Evolutionary conservation across 1,140 invertebrate species (phyloP), one percentile per base, ranked within the genome.

Genomic region (Hycleus phaleratus): DNA sequence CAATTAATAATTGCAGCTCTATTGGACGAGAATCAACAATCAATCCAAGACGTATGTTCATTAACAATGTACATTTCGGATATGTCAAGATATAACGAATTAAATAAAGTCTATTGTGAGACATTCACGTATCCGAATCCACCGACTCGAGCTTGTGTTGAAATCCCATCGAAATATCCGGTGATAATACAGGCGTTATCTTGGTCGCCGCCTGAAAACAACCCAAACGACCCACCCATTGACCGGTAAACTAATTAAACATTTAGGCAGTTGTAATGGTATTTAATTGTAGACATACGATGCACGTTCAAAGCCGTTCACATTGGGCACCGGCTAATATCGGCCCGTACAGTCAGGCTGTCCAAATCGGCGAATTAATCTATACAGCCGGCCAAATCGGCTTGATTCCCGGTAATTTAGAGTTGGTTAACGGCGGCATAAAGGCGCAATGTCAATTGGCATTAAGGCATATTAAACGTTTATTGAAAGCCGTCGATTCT

Each of bases 311-410:
- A 74, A 87, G 91, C 48, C 85, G 96, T 56, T 96, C 93, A 24
- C 91, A 96, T 76, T 97, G 94, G 94, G 93, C 93, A 3, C 93
- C 93, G 4, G 91, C 92, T 43, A 95, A 94, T 71, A 95, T 97
- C 64, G 93, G 93, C 10, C 93, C 94, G 32, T 97, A 96, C 73
- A 96, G 93, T 71, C 94, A 97, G 78, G 90, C 89, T 25, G 81
- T 90, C 56, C 83, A 85, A 77, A 89, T 91, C 71, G 72, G 67
- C 49, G 85, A 91, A 64, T 84, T 91, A 61, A 86, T 94, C 38
- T 86, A 87, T 71, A 83, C 95, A 18, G 90, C 93, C 63, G 93
- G 94, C 9, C 93, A 96, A 78, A 95, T 96, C 65, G 90, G 88
- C 9, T 73, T 96, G 59, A 83, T 93, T 61, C 92, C 93, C 62